phyloP scores from a whole-genome alignment of 1,140 invertebrate species.

The Apis mellifera region DNA sequence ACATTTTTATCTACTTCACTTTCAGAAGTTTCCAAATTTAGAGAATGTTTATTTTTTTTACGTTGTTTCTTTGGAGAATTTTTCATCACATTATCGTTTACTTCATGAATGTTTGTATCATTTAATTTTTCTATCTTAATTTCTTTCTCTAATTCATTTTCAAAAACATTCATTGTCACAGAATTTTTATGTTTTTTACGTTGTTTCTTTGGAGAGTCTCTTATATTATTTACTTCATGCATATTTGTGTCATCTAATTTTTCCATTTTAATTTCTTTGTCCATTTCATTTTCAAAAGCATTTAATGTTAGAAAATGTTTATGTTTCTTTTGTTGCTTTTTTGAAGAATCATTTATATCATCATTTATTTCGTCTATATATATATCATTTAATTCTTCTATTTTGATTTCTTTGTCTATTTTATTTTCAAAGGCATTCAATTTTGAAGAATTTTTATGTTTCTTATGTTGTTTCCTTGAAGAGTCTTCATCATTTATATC shows the following conservation, averaged over 20 bases:
- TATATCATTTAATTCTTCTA: background rate
- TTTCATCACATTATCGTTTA: too few species aligned
- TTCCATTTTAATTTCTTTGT: background rate
- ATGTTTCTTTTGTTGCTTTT: slow-evolving; percentile 19
- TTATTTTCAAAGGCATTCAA: background rate
- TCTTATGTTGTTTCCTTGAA: slow-evolving; percentile 22
- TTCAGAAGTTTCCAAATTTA: too few species aligned
- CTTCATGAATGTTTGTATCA: too few species aligned
- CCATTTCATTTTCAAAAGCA: background rate
- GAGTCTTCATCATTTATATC: background rate
- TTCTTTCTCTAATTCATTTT: too few species aligned
- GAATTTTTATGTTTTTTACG: too few species aligned
- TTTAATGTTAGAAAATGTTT: background rate
- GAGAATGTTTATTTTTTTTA: too few species aligned
- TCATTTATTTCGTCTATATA: background rate
- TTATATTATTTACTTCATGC: slow-evolving; percentile 1
- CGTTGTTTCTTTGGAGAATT: too few species aligned
- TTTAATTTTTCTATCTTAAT: too few species aligned
- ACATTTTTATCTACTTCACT: too few species aligned
- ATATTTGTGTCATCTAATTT: background rate
- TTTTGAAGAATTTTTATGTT: background rate
- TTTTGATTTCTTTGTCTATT: too few species aligned
- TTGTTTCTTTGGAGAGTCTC: too few species aligned
- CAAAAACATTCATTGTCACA: too few species aligned
- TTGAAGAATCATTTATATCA: background rate